Evolutionary conservation across 2,888 invertebrate genomes (phyloP), one percentile per base, ranked within the genome.

Genomic region (Blera fallax): DNA sequence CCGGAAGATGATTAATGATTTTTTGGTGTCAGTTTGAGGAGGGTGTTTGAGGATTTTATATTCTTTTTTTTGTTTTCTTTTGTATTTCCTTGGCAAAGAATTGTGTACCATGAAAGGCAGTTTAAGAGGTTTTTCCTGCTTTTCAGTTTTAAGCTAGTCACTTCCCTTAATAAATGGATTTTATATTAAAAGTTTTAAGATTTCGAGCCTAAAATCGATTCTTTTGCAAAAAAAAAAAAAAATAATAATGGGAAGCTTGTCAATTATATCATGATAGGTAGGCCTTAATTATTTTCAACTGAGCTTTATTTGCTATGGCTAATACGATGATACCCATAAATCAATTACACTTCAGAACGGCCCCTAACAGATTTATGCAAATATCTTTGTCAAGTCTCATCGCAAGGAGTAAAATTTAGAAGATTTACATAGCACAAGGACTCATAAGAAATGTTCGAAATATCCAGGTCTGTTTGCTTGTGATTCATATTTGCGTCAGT

Each of bases 1-100:
- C n/a, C 27, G 54, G 45, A 77, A 81, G 65, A 85, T 81, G 85
- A 85, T 85, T 85, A 85, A 85, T 85, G 85, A 58, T 81, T 76
- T 78, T 14, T 58, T 62, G 67, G 67, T 82, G 72, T 84, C 83
- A 84, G 60, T 67, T 84, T 84, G 73, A 73, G 83, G 54, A 74
- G 73, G 73, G 67, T 79, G 48, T 64, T 27, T 29, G 11, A 48
- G 18, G 32, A 21, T 40, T 54, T 8, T 60, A 43, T 18, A 14
- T 8, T 37, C 3, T n/a, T 37, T 40, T 34, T 48, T 37, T 14
- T 29, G 14, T 52, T 62, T 62, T 52, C 37, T 21, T 73, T 62
- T 60, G 18, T 60, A 21, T 34, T 64, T 7, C 18, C 21, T 5
- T 29, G 32, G 10, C 45, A 78, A 27, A 65, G 79, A 79, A 65